Conservation (phyloP, 2,797 vertebrate species). For the Percopsis omiscomaycus region DNA sequence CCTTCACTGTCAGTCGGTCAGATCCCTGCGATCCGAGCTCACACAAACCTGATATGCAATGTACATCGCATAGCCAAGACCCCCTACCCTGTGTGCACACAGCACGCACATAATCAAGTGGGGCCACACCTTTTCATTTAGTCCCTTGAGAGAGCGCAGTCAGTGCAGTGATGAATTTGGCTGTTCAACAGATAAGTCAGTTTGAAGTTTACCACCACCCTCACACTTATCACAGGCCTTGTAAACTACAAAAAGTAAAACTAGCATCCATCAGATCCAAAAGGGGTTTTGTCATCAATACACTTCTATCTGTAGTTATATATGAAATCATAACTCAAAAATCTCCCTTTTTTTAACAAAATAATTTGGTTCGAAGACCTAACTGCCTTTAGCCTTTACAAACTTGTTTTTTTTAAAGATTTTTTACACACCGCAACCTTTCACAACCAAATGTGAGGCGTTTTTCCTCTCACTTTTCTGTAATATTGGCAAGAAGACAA, state of each 20-base stretch:
- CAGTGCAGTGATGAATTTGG: slow-evolving; percentile 1
- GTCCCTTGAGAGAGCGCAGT: not conserved
- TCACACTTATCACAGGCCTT: not conserved
- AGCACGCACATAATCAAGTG: slow-evolving; percentile 6
- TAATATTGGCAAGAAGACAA: no score
- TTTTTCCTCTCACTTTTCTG: no score
- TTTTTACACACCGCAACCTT: no score
- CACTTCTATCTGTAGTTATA: no score
- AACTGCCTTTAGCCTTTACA: no score
- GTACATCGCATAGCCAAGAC: slow-evolving; percentile 40
- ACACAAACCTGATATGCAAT: slow-evolving; percentile 56
- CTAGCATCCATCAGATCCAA: no score
- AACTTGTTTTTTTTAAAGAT: no score
- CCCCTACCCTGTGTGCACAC: slow-evolving; percentile 25
- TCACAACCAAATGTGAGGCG: no score
- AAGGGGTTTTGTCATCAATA: no score
- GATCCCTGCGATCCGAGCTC: slow-evolving; percentile 31
- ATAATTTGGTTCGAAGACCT: no score
- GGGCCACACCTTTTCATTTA: slow-evolving; percentile 1
- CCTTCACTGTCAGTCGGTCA: slow-evolving; percentile 59
- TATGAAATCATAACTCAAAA: no score
- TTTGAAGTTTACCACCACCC: not conserved
- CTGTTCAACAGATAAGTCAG: slow-evolving; percentile 1
- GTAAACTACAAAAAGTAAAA: not conserved
- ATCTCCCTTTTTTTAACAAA: no score